Conservation (phyloP, 1,140 invertebrate genomes). For the Schlechtendalia chinensis region DNA sequence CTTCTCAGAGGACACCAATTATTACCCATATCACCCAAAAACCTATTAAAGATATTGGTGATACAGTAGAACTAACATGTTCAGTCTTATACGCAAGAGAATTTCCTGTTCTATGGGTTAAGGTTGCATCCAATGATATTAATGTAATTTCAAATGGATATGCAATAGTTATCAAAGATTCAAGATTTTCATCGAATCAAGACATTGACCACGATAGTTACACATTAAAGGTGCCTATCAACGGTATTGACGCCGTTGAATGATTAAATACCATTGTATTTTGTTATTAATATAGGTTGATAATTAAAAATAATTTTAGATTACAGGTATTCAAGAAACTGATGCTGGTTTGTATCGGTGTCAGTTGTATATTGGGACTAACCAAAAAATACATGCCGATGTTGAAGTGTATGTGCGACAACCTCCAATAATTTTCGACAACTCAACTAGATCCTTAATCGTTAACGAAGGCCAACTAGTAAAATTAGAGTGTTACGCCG, state of each 20-base stretch:
- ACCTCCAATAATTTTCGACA: slow-evolving; percentile 88
- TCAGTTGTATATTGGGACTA: slow-evolving; percentile 76
- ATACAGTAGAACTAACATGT: too few relatives aligned
- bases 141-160: too few relatives aligned
- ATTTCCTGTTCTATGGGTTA: too few relatives aligned
- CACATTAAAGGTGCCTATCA: slow-evolving; percentile 66
- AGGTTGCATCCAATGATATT: too few relatives aligned
- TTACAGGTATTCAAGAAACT: background rate
- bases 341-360: slow-evolving; percentile 71
- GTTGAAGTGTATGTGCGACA: slow-evolving; percentile 80
- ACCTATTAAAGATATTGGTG: too few relatives aligned
- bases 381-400: slow-evolving; percentile 71
- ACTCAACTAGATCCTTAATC: slow-evolving; percentile 82
- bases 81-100: too few relatives aligned
- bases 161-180: slow-evolving; percentile 58
- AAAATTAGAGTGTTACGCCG: slow-evolving; percentile 82
- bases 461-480: slow-evolving; percentile 77
- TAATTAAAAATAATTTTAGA: background rate
- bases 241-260: too few relatives aligned
- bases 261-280: background rate
- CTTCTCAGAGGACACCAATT: too few relatives aligned
- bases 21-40: too few relatives aligned
- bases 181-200: slow-evolving; percentile 78
- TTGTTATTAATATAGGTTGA: too few relatives aligned
- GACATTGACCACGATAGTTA: slow-evolving; percentile 77